A percentile compares a stretch with the other conserved stretches of the same genome.
These are phyloP conservation scores for Spodoptera exigua DNA, from an alignment of 2,888 invertebrate genomes.

Conservation along the genomic window DNA sequence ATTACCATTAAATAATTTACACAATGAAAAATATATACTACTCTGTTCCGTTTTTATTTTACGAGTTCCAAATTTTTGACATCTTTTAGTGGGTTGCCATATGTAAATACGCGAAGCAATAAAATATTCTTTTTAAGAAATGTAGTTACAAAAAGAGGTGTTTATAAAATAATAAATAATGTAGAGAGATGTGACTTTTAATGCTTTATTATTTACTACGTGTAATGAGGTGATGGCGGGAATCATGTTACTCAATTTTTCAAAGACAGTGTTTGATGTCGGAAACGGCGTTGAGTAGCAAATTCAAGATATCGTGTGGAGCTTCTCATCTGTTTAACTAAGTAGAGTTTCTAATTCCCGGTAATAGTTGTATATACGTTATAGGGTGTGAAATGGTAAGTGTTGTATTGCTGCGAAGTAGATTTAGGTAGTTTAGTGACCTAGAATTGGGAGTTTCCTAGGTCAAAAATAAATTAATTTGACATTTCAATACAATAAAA, in stretches of 20 bases:
- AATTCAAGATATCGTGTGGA: no score
- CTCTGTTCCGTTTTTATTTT: background rate
- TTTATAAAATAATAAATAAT: conserved; percentile 6
- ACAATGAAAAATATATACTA: conserved; percentile 31
- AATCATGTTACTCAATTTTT: conserved; percentile 1
- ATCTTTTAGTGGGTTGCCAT: conserved; percentile 1
- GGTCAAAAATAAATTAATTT: no score
- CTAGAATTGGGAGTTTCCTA: no score
- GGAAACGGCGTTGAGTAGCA: no score
- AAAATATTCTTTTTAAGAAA: conserved; percentile 6
- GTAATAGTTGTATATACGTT: no score
- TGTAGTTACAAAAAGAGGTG: background rate
- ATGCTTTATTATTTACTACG: background rate
- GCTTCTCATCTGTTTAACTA: no score
- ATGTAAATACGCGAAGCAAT: background rate
- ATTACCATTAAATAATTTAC: conserved; percentile 58
- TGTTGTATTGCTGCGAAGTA: no score
- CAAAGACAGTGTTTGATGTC: no score
- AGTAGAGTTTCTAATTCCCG: no score
- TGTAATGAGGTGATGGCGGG: conserved; percentile 5
- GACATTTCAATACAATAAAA: no score
- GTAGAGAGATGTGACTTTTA: conserved; percentile 4
- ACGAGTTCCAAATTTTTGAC: conserved; percentile 9
- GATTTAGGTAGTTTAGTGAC: no score
- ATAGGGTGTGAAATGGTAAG: no score